These are phyloP conservation scores for Molossus molossus DNA, from an alignment of 2,797 vertebrate genomes.

Conservation along the genomic window DNA sequence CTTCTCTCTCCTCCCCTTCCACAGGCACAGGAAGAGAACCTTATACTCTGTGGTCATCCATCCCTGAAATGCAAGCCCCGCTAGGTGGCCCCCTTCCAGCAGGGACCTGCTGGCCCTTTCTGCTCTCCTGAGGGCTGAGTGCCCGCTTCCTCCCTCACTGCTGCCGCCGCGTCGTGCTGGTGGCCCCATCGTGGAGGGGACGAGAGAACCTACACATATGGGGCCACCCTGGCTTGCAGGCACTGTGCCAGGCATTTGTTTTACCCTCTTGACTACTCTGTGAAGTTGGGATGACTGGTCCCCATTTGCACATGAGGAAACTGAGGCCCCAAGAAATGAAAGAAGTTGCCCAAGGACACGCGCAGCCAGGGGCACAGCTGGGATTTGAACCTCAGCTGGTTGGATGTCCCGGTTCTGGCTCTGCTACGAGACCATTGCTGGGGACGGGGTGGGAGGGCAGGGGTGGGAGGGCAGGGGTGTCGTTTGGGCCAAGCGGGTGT, in stretches of 20 bases:
- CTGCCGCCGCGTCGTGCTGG: not conserved
- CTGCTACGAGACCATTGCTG: accelerated
- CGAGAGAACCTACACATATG: accelerated
- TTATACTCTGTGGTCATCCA: not conserved
- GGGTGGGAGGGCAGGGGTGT: not conserved
- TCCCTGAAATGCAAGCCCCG: constrained; percentile 58
- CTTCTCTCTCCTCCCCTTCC: constrained; percentile 22
- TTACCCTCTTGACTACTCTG: not conserved
- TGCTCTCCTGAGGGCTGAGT: not conserved
- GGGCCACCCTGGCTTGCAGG: not conserved
- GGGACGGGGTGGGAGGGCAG: not conserved
- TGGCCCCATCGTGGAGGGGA: not conserved
- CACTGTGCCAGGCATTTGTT: not conserved
- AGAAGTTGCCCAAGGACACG: not conserved
- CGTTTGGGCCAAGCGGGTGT: not conserved
- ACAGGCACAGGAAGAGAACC: constrained; percentile 66
- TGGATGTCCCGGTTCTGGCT: not conserved
- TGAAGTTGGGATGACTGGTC: too few relatives aligned
- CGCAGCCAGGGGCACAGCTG: not conserved
- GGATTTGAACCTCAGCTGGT: not conserved
- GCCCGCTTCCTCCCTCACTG: not conserved
- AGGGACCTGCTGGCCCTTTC: not conserved
- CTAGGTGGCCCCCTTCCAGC: constrained; percentile 63
- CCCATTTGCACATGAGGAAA: not conserved
- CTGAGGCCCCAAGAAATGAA: not conserved